Percentiles rank a stretch among this genome's conserved stretches.
phyloP scores from a whole-genome alignment of 2,888 invertebrate species.

The Amphiduros pacificus region DNA sequence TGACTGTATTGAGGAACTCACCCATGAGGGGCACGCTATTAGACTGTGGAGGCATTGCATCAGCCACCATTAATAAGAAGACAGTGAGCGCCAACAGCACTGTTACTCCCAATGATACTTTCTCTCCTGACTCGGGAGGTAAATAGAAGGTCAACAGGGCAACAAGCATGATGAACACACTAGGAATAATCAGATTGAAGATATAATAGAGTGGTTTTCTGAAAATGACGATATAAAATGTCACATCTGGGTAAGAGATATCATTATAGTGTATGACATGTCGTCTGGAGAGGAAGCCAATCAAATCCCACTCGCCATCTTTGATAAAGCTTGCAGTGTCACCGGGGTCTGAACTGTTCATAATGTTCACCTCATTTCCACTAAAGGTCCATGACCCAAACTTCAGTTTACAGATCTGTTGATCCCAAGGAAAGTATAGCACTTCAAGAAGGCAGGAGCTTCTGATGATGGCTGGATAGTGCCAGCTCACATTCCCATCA shows the following conservation, averaged over 20 bases:
- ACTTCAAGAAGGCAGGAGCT: neutral
- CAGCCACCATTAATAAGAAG: conserved; percentile 25
- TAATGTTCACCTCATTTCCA: neutral
- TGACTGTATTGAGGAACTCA: no score
- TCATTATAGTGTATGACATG: no score
- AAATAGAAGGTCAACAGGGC: conserved; percentile 17
- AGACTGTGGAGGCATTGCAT: conserved; percentile 23
- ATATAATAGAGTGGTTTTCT: conserved; percentile 20
- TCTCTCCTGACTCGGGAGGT: conserved; percentile 23
- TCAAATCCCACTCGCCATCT: conserved; percentile 14
- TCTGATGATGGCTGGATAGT: neutral
- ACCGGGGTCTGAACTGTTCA: neutral
- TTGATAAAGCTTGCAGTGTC: conserved; percentile 8
- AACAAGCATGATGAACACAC: conserved; percentile 16
- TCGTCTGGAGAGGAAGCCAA: no score
- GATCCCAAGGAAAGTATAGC: conserved; percentile 9
- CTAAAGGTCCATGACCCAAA: conserved; percentile 1
- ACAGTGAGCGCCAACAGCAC: conserved; percentile 22
- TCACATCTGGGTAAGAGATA: conserved; percentile 20
- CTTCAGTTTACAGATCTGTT: conserved; percentile 4
- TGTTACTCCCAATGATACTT: conserved; percentile 19
- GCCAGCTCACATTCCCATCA: conserved; percentile 3
- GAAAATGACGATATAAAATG: conserved; percentile 14
- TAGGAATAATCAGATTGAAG: conserved; percentile 22
- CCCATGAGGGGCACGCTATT: conserved; percentile 24